These are phyloP conservation scores for Megaceryle torquata DNA, from an alignment of 2,113 vertebrate species.

Conservation along the genomic window DNA sequence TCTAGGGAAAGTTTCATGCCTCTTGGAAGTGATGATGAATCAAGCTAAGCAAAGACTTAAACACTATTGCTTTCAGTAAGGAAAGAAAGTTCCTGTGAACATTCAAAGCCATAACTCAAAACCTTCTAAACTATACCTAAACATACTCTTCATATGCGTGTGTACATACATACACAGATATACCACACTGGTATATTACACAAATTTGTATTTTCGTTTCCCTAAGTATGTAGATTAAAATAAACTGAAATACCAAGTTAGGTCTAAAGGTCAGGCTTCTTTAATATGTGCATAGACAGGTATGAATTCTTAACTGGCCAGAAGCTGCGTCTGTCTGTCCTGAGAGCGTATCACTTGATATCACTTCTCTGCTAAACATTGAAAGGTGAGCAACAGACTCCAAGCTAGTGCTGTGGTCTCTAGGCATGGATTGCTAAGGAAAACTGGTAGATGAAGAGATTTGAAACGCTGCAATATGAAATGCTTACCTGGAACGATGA, in stretches of 20 bases:
- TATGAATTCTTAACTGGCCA: not conserved
- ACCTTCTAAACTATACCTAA: not conserved
- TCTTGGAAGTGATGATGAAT: not conserved
- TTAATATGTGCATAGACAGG: not conserved
- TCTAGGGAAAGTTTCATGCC: not conserved
- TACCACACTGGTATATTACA: not conserved
- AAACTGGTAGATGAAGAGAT: not conserved
- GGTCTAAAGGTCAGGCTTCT: not conserved
- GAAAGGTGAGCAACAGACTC: not conserved
- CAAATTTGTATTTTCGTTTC: not conserved
- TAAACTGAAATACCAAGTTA: not conserved
- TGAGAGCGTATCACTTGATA: not conserved
- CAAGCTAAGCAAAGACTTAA: not conserved
- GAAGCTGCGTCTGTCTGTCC: not conserved
- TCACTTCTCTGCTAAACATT: fast-evolving
- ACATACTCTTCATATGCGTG: not conserved
- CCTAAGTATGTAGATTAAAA: not conserved
- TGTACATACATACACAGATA: fast-evolving
- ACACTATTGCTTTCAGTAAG: not conserved
- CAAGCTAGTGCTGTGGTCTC: not conserved
- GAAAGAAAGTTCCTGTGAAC: not conserved
- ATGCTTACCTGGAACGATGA: slow-evolving; percentile 68
- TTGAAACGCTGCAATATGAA: not conserved
- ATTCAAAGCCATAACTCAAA: not conserved
- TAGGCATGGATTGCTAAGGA: not conserved